Evolutionary conservation across 2,888 invertebrate species (phyloP).

Genomic region (Acanthosepion esculentum): DNA sequence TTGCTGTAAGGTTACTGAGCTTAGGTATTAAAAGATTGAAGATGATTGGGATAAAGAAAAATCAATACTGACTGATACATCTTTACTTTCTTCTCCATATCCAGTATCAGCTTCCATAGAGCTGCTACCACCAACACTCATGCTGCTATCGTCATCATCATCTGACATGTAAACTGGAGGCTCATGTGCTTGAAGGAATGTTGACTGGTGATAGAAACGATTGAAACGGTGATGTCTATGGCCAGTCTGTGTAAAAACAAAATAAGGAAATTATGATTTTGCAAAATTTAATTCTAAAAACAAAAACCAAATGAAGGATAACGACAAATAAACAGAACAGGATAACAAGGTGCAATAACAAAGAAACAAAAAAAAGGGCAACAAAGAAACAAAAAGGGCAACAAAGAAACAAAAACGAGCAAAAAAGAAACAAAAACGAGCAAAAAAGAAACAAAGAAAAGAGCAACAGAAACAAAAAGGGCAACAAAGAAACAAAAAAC

Average conservation of each 20-base stretch:
- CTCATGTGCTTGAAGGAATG: constrained; percentile 88
- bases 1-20: background rate
- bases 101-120: background rate
- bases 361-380: too few relatives aligned
- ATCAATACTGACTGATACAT: constrained; percentile 51
- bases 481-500: too few relatives aligned
- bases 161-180: constrained; percentile 87
- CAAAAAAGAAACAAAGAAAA: too few relatives aligned
- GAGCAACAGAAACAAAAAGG: too few relatives aligned
- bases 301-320: background rate
- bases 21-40: background rate
- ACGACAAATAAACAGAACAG: background rate
- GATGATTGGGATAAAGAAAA: background rate
- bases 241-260: constrained; percentile 54
- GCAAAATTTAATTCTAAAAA: background rate
- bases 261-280: background rate
- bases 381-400: too few relatives aligned
- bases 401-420: too few relatives aligned
- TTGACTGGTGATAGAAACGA: constrained; percentile 79
- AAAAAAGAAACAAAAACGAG: too few relatives aligned
- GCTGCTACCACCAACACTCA: constrained; percentile 51
- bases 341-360: background rate
- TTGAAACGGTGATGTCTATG: constrained; percentile 77
- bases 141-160: constrained; percentile 69
- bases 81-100: constrained; percentile 11